Conservation (phyloP, 2,888 invertebrate species). For the Bhutanitis thaidina region DNA sequence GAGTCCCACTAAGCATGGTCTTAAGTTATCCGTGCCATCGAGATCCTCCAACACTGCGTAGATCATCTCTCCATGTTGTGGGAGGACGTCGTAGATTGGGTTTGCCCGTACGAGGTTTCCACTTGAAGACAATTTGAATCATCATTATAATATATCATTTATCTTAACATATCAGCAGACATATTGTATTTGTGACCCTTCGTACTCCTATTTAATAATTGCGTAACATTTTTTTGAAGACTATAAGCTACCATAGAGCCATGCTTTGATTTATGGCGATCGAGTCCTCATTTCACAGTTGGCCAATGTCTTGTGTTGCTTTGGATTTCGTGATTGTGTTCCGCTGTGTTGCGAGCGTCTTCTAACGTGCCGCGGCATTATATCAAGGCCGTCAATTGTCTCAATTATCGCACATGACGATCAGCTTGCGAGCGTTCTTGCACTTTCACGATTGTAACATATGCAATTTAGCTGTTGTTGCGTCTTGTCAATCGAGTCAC, state of each 20-base stretch:
- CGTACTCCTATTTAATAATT: slow-evolving; percentile 3
- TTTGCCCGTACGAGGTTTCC: too few species aligned
- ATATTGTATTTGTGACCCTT: slow-evolving; percentile 6
- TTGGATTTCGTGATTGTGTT: slow-evolving; percentile 36
- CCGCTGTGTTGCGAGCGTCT: slow-evolving; percentile 30
- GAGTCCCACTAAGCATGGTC: too few species aligned
- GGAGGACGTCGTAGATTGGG: too few species aligned
- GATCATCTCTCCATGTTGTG: too few species aligned
- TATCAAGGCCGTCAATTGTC: slow-evolving; percentile 55
- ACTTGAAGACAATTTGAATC: too few species aligned
- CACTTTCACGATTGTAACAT: slow-evolving; percentile 45
- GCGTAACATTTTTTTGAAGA: slow-evolving; percentile 33
- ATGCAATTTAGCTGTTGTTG: slow-evolving; percentile 23
- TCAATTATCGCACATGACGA: slow-evolving; percentile 52
- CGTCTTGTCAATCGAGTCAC: slow-evolving; percentile 8
- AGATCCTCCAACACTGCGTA: too few species aligned
- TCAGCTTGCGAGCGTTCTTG: slow-evolving; percentile 28
- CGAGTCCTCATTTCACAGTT: slow-evolving; percentile 39
- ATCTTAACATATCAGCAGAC: too few species aligned
- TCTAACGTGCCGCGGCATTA: slow-evolving; percentile 36
- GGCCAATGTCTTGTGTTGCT: slow-evolving; percentile 37
- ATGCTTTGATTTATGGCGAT: slow-evolving; percentile 44
- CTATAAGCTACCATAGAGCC: slow-evolving; percentile 19
- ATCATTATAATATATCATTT: too few species aligned
- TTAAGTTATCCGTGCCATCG: too few species aligned